phyloP scores from a whole-genome alignment of 2,797 vertebrate species.

The Cossypha niveicapilla region DNA sequence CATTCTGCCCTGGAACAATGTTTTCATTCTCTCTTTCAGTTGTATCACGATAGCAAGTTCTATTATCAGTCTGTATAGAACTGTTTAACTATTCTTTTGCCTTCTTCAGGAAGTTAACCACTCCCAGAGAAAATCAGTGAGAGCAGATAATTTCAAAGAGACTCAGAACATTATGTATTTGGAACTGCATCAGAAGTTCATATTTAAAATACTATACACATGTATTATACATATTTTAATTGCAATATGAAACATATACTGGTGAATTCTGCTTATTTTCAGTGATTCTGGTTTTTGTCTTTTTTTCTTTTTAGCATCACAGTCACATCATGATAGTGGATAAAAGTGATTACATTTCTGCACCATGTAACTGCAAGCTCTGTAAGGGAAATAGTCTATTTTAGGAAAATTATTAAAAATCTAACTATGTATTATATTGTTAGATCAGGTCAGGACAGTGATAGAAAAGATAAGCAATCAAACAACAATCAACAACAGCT shows the following conservation, averaged over 20 bases:
- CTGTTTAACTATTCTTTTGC: not conserved
- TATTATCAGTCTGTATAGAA: not conserved
- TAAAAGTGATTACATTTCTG: not conserved
- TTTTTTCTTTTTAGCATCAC: not conserved
- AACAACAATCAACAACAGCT: not conserved
- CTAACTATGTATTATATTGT: not conserved
- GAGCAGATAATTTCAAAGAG: not conserved
- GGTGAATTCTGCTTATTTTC: not conserved
- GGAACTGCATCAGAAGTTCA: not conserved
- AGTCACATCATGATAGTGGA: not conserved
- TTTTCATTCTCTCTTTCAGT: not conserved
- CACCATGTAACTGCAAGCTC: not conserved
- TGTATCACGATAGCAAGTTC: not conserved
- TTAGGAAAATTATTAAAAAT: not conserved
- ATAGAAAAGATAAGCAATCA: not conserved
- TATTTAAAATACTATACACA: not conserved
- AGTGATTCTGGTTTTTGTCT: not conserved
- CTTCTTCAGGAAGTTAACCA: not conserved
- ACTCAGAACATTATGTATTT: not conserved
- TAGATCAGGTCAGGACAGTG: not conserved
- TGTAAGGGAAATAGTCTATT: not conserved
- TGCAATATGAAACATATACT: not conserved
- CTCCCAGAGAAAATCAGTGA: not conserved
- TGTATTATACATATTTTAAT: not conserved
- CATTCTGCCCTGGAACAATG: not conserved